These are phyloP conservation scores for Dioctria rufipes DNA, from an alignment of 2,888 invertebrate species.

Conservation along the genomic window DNA sequence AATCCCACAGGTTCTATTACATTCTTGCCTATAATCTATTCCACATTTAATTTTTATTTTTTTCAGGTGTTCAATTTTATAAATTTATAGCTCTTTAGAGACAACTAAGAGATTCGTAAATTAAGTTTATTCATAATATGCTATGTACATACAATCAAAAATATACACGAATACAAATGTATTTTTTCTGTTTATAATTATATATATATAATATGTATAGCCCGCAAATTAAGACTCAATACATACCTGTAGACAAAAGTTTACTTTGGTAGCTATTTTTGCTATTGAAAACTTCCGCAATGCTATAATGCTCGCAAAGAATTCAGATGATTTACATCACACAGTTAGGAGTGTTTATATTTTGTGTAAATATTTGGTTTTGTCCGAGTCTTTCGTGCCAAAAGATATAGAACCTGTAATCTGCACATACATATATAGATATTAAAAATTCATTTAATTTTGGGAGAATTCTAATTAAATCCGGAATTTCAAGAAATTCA, in stretches of 20 bases:
- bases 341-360: not conserved
- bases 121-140: not conserved
- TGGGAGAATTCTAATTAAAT: no score
- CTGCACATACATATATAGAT: no score
- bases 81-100: constrained; percentile 61
- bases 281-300: no score
- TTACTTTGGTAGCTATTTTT: not conserved
- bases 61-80: constrained; percentile 63
- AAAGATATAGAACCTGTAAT: no score
- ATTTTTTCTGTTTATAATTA: not conserved
- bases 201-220: not conserved
- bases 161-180: constrained; percentile 11
- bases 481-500: no score
- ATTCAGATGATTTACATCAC: no score
- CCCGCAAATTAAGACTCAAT: not conserved
- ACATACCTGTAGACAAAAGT: not conserved
- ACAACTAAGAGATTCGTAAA: not conserved
- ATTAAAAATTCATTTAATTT: no score
- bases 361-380: not conserved
- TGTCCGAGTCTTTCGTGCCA: not conserved
- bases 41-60: constrained; percentile 3
- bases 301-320: no score
- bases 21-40: not conserved
- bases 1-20: constrained; percentile 62
- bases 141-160: not conserved